Evolutionary conservation across 2,888 invertebrate genomes (phyloP), one percentile per base, ranked within the genome.

Genomic region (Netelia melanura): DNA sequence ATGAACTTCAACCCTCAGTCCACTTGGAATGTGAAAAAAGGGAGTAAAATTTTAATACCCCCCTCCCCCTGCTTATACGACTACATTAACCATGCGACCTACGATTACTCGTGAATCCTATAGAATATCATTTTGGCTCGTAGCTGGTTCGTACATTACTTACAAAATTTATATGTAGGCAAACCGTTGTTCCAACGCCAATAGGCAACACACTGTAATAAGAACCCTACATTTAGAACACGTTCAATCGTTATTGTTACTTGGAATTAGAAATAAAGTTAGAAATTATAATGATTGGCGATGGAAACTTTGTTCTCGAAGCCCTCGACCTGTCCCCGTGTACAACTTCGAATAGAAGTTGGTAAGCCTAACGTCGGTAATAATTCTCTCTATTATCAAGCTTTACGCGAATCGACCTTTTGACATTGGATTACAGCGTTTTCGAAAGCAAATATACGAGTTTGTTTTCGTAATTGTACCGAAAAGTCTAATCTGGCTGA

Each of bases 271-370:
- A 11, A 54, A 54, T 54, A 56, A 48, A 58, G 43, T 64, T 21
- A 17, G 30, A 75, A 68, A 54, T 54, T 62, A 17, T 62, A 38
- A 75, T 75, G 52, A 75, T 38, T 54, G 21, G 3, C 2, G 10
- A 38, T 25, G n/a, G 17, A 17, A 52, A 38, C 65, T 30, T 52
- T 21, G 14, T 6, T 64, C 30, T 38, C 61, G 25, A 17, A 25
- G 43, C 23, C 11, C 25, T 14, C 3, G 38, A 5, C 14, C 2
- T 14, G 48, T 48, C 48, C 2, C 14, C 14, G 6, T 1, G 38
- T 1, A 38, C 38, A 38, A 38, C 38, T 38, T 14, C 14, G 14
- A 48, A 48, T 48, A 14, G 48, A 0, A 48, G 48, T 14, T 14
- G 38, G 11, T 17, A 61, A 61, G 61, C 61, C 38, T 61, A 11